A percentile compares a stretch with the other conserved stretches of the same genome.
phyloP scores from a whole-genome alignment of 2,888 invertebrate species.

The Parelbella ahira region DNA sequence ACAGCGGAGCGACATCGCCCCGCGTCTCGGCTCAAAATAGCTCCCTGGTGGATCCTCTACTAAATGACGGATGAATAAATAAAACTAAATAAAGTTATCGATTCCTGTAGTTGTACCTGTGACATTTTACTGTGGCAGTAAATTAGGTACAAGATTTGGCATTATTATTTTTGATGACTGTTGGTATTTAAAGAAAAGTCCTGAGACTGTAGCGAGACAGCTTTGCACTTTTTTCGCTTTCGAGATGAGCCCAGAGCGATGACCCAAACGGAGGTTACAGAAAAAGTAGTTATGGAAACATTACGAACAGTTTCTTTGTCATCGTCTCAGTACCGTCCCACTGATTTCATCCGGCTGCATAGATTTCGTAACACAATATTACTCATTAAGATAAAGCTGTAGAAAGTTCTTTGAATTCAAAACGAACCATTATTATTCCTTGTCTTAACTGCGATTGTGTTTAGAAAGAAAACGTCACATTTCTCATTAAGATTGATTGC shows the following conservation, averaged over 20 bases:
- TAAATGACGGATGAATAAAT: too few species aligned
- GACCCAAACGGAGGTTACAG: too few species aligned
- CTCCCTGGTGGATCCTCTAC: too few species aligned
- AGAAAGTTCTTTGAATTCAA: constrained; percentile 11
- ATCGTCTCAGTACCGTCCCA: constrained; percentile 47
- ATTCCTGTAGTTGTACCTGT: too few species aligned
- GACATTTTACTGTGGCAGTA: too few species aligned
- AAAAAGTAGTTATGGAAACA: constrained; percentile 32
- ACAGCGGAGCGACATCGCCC: not conserved
- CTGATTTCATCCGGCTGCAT: constrained; percentile 31
- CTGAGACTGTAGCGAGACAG: too few species aligned
- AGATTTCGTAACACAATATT: constrained; percentile 27
- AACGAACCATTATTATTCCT: constrained; percentile 13
- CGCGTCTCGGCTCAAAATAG: not conserved
- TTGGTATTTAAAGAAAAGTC: too few species aligned
- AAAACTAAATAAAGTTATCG: too few species aligned
- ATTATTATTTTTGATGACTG: too few species aligned
- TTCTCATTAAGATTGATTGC: not conserved
- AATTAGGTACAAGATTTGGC: too few species aligned
- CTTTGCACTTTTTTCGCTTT: constrained; percentile 30
- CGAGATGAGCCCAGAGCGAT: constrained; percentile 32
- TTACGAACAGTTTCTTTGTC: constrained; percentile 32
- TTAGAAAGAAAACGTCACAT: not conserved
- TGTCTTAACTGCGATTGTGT: not conserved
- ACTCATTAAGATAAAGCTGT: constrained; percentile 31